Evolutionary conservation across 1,140 invertebrate species (phyloP), one percentile per base, ranked within the genome.

Genomic region (Sitodiplosis mosellana): DNA sequence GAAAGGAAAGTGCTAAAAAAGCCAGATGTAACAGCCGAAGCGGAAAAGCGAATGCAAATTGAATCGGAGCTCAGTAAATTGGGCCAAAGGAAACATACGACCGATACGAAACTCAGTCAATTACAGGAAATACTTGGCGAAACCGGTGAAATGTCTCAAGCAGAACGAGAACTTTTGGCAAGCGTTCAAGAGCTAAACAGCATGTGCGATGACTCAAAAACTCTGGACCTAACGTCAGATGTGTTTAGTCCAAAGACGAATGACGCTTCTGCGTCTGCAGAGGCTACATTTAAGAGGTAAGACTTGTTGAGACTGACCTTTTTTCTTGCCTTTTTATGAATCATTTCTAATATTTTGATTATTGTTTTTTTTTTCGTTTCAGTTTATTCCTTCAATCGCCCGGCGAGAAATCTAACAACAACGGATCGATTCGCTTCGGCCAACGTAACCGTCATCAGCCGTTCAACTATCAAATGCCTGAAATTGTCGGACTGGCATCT

Each of bases 11-110:
- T 14, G 15, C n/a, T 12, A 19, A 5, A n/a, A 43, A 12, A 18
- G 17, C n/a, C n/a, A 18, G 18, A 43, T 20, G 20, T 18, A 7
- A 43, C n/a, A 18, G 11, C 17, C 41, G 12, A 14, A 38, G 15
- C 15, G 5, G 36, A 38, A 3, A 11, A 43, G 6, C 41, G 5
- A 5, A 19, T 12, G 11, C 46, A 40, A 36, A 50, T 47, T 18
- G 45, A 56, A 54, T 18, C 41, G 15, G 46, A 41, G 49, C 48
- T 45, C 44, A 46, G 44, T 47, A 48, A 15, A 46, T n/a, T 47
- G 50, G 21, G 18, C 3, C n/a, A 33, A 38, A 17, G 40, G 46
- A 10, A 45, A 49, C 10, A 33, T 40, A 14, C 27, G 33, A 44
- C 33, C 2, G 47, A 20, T 43, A 18, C 18, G 4, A 43, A 11